Base-by-base conservation (phyloP, 2,113 vertebrate genomes). In the Heloderma charlesbogerti region DNA sequence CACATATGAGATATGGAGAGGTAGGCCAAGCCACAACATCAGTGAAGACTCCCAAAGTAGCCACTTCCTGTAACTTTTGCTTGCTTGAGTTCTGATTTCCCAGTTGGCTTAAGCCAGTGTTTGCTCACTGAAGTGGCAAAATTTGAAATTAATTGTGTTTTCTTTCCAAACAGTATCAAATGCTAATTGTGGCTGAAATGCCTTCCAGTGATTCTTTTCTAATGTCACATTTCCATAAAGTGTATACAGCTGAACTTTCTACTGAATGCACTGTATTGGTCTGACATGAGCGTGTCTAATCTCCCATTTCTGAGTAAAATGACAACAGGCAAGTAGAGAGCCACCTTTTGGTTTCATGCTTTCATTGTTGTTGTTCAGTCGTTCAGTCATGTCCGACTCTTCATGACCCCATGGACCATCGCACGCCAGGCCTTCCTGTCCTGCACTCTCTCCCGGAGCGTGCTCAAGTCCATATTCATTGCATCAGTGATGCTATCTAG, bases 171-270 rank as follows among this genome's bases (percentile, higher is more conserved):
- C 84, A 93, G 90, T 86, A 90, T 94, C 82, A 94, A 96, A 96
- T 95, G 94, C 94, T 97, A 97, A 96, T 95, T 95, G 93, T 95
- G 93, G 92, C 93, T 93, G 94, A 94, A 95, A 96, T 94, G 94
- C 93, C 94, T 96, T 89, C 1, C 0, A 95, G 96, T 95, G 93
- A 93, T 93, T 94, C 90, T 95, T 84, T 94, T 93, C 91, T 95
- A 96, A 97, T 96, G 94, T 96, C 96, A 96, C 94, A 95, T 96
- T 97, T 97, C 95, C 96, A 96, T 97, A 95, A 96, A 94, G 83
- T 92, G 91, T 93, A 71, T 90, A 25, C 84, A 92, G 88, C 89
- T 92, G 71, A 25, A 78, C 89, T 93, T 93, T 89, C 91, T 94
- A 78, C 89, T 94, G 83, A 57, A 91, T 51, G 51, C 34, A 82